Evolutionary conservation across 2,797 vertebrate genomes (phyloP).

Genomic region (Limosa lapponica): DNA sequence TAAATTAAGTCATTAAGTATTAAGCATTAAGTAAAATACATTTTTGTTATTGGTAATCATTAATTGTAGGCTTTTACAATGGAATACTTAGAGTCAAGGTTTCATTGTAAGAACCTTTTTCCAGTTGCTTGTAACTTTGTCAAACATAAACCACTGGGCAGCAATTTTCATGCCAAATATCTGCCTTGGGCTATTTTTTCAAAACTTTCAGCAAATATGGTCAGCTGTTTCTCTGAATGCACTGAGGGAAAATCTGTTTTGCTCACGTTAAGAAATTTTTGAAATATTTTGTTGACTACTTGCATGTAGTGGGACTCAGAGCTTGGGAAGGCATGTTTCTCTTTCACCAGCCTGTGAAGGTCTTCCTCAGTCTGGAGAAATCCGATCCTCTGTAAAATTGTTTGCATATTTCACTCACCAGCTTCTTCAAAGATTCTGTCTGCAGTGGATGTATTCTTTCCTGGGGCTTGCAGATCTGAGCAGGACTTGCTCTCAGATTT

Average conservation of each 20-base stretch:
- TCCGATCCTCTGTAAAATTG: neutral
- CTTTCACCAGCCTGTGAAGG: neutral
- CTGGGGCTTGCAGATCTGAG: slow-evolving; percentile 1
- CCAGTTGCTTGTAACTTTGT: neutral
- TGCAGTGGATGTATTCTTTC: slow-evolving; percentile 8
- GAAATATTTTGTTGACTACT: slow-evolving; percentile 23
- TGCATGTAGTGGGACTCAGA: neutral
- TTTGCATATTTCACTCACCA: slow-evolving; percentile 35
- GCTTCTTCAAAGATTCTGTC: slow-evolving; percentile 31
- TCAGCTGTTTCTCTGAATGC: slow-evolving; percentile 28
- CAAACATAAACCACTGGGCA: slow-evolving; percentile 15
- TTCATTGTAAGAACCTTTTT: neutral
- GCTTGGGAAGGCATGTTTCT: neutral
- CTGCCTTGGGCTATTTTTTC: slow-evolving; percentile 42
- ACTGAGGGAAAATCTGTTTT: neutral
- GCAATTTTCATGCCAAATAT: slow-evolving; percentile 45
- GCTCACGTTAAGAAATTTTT: slow-evolving; percentile 5
- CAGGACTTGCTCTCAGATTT: slow-evolving; percentile 11
- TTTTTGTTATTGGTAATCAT: slow-evolving; percentile 9
- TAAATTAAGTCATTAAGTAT: neutral
- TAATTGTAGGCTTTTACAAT: neutral
- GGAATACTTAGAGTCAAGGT: neutral
- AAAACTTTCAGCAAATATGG: slow-evolving; percentile 13
- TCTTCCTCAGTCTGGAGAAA: slow-evolving; percentile 7
- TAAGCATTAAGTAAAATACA: slow-evolving; percentile 3